Base-by-base conservation (phyloP, 2,797 vertebrate species). In the Danio jaintianensis region DNA sequence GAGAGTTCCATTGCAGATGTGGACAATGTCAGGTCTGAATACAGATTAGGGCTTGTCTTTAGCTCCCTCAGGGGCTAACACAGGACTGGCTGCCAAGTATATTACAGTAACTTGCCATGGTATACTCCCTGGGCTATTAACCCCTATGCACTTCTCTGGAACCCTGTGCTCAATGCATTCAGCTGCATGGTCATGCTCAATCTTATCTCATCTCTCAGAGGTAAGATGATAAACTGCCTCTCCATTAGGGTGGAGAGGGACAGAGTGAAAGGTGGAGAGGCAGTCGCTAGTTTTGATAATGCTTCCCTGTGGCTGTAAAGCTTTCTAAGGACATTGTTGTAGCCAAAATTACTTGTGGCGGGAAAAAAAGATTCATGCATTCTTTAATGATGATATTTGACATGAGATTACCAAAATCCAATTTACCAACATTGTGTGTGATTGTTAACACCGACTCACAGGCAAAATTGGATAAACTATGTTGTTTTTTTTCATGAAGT, bases 11-110 rank as follows among this genome's bases (percentile, higher is more conserved):
- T 97, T 97, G 98, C 96, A 98, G 96, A 98, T 98, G 95, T 95
- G 96, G 96, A 97, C 97, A 99, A 98, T 98, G 97, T 98, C 97
- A 98, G 96, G 94, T 96, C 97, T 98, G 97, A 97, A 98, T 98
- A 98, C 97, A 98, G 96, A 99, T 99, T 96, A 98, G 96, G 94
- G 94, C 95, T 93, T 97, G 97, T 97, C 98, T 97, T 98, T 97
- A 96, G 94, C 95, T 98, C 96, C 96, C 96, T 90, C 94, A 96
- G 96, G 96, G 96, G 95, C 95, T 95, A 92, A 97, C 95, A 96
- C 94, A 91, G 94, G 95, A 95, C 95, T 93, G 88, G 91, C 96
- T 96, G 96, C 95, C 96, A 94, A 95, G 95, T 96, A 95, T 96
- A 97, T 97, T 97, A 96, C 95, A 92, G 95, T 96, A 95, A 97